A percentile compares a stretch with the other conserved stretches of the same genome.
Evolutionary conservation across 1,140 invertebrate genomes (phyloP).

Genomic region (Plodia interpunctella): DNA sequence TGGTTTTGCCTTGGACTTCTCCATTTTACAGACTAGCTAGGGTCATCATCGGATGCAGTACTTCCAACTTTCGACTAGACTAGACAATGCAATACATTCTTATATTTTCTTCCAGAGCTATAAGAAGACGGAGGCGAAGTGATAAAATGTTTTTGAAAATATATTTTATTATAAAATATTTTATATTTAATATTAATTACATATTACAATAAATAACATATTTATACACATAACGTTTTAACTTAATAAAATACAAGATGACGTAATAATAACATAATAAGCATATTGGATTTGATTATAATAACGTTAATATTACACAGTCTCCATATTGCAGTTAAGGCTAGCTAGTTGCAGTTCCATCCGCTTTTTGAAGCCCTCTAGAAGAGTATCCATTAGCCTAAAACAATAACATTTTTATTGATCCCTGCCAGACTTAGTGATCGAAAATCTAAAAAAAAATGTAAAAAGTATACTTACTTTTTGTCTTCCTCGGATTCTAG

Average conservation of each 20-base stretch:
- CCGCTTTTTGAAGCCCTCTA: conserved; percentile 52
- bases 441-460: background rate
- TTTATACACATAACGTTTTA: background rate
- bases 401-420: conserved; percentile 1
- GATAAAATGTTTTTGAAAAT: background rate
- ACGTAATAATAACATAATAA: background rate
- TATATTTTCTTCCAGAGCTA: conserved; percentile 16
- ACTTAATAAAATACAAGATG: background rate
- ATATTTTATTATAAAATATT: conserved; percentile 1
- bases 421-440: no score
- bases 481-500: conserved; percentile 59
- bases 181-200: background rate
- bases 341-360: conserved; percentile 60
- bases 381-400: conserved; percentile 53
- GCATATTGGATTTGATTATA: background rate
- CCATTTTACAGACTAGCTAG: no score
- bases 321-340: conserved; percentile 62
- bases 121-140: conserved; percentile 13
- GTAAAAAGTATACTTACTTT: conserved; percentile 39
- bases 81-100: no score
- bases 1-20: no score
- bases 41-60: no score
- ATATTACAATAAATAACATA: background rate
- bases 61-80: no score
- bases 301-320: conserved; percentile 30